Evolutionary conservation across 2,797 vertebrate genomes (phyloP).

Genomic region (Parauchenoglanis ngamensis): DNA sequence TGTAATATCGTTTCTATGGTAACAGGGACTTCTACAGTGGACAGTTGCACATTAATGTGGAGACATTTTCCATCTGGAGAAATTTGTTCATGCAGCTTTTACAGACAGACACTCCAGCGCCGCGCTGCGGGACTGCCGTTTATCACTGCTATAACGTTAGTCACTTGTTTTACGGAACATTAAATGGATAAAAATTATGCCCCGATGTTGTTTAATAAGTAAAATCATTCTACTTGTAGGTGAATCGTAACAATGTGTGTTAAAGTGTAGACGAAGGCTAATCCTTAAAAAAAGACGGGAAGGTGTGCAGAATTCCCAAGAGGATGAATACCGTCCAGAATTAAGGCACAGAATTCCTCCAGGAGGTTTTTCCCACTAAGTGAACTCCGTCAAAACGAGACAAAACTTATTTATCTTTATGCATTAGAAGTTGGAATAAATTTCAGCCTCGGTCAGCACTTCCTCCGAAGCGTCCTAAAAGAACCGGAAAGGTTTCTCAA

Average conservation of each 20-base stretch:
- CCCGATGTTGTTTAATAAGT: too few species aligned
- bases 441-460: neutral
- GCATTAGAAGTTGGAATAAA: neutral
- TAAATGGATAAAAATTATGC: neutral
- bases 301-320: neutral
- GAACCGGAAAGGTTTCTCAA: neutral
- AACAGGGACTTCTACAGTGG: too few species aligned
- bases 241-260: too few species aligned
- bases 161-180: neutral
- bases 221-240: too few species aligned
- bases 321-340: neutral
- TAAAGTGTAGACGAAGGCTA: neutral
- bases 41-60: too few species aligned
- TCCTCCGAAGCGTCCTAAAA: neutral
- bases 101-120: too few species aligned
- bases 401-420: neutral
- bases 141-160: too few species aligned
- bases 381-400: neutral
- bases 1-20: too few species aligned
- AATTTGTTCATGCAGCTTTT: too few species aligned
- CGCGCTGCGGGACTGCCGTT: too few species aligned
- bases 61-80: too few species aligned
- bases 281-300: neutral
- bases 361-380: neutral
- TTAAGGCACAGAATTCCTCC: neutral